These are phyloP conservation scores for Drosophila sucinea DNA, from an alignment of 1,140 invertebrate genomes.

Conservation along the genomic window DNA sequence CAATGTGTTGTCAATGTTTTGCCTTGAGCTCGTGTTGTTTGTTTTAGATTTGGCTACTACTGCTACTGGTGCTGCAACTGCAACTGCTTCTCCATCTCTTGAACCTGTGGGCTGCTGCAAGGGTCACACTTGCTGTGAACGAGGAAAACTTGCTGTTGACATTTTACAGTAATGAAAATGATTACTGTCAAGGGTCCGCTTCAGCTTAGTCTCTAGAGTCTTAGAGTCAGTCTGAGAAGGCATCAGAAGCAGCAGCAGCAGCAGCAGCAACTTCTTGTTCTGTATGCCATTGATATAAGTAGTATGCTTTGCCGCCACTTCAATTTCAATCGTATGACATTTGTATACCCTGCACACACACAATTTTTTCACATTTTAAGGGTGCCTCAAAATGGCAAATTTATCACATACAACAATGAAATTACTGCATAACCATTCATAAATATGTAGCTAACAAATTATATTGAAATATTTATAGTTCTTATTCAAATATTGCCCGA, in stretches of 20 bases:
- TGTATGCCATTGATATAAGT: constrained; percentile 30
- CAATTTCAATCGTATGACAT: neutral
- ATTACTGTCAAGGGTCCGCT: constrained; percentile 73
- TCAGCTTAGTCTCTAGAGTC: neutral
- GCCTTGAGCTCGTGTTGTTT: constrained; percentile 65
- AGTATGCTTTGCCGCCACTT: constrained; percentile 7
- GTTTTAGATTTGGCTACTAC: constrained; percentile 60
- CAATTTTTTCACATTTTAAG: no score
- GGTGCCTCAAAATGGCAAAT: no score
- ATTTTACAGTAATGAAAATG: constrained; percentile 71
- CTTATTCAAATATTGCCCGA: no score
- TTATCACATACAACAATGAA: no score
- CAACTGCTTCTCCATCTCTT: constrained; percentile 20
- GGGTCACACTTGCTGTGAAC: constrained; percentile 10
- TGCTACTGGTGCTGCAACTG: constrained; percentile 24
- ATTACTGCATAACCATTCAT: no score
- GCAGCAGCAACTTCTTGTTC: constrained; percentile 1
- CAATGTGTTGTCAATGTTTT: constrained; percentile 52
- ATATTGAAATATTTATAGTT: no score
- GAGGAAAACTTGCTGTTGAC: constrained; percentile 52
- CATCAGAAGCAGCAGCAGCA: neutral
- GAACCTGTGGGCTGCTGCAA: constrained; percentile 19
- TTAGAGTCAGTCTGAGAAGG: constrained; percentile 27
- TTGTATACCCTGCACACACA: neutral
- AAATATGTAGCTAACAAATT: no score